Evolutionary conservation across 2,888 invertebrate genomes (phyloP), one percentile per base, ranked within the genome.

Genomic region (Caenorhabditis macrosperma): DNA sequence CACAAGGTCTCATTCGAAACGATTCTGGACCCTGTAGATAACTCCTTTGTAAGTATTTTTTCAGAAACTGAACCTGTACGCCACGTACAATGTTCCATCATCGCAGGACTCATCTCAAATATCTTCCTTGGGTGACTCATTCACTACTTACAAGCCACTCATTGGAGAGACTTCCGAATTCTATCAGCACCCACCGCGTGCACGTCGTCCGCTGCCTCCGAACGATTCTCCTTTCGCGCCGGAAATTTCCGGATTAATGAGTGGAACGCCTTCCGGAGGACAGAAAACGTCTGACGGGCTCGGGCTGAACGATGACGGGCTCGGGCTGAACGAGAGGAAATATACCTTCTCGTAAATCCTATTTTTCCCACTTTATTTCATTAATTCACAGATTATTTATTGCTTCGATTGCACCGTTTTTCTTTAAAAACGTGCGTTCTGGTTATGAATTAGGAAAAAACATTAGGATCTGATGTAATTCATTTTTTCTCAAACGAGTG

Each of bases 231-330:
- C 46, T 5, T 78, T 35, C 5, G 15, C 44, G n/a, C 38, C 48
- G 10, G 67, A 72, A n/a, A 61, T 61, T 20, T 35, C 61, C 0
- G 35, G 41, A 7, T 79, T 66, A 33, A 79, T 79, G 33, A 75
- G 75, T 1, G 79, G 79, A 44, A 79, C 79, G 9, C 79, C 79
- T 24, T 79, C 79, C 22, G 55, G 66, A 48, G 17, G 9, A 7
- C 50, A 20, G 26, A 26, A 41, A 12, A 17, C 54, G 6, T 44
- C 60, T 38, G 17, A n/a, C n/a, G n/a, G n/a, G n/a, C n/a, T n/a
- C n/a, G n/a, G n/a, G n/a, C n/a, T n/a, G n/a, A n/a, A n/a, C n/a
- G n/a, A n/a, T n/a, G n/a, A n/a, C n/a, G n/a, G n/a, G n/a, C n/a
- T n/a, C n/a, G n/a, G n/a, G n/a, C n/a, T n/a, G n/a, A n/a, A n/a